These are phyloP conservation scores for Apis dorsata DNA, from an alignment of 1,140 invertebrate species.

Conservation along the genomic window DNA sequence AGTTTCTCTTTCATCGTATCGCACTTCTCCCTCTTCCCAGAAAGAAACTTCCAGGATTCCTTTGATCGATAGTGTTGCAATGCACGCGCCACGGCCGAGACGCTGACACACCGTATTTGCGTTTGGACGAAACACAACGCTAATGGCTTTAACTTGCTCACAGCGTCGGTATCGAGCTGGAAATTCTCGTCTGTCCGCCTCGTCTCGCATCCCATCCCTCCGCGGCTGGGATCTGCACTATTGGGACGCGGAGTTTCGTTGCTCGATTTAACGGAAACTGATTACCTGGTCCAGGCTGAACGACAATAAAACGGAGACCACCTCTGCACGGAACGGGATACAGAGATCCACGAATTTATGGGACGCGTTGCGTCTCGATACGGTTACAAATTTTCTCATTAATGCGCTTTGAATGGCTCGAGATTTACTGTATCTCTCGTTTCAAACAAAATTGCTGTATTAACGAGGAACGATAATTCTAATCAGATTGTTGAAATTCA, in stretches of 20 bases:
- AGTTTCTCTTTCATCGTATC: background rate
- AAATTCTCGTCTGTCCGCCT: conserved; percentile 25
- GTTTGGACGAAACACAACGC: conserved; percentile 17
- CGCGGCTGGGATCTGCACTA: background rate
- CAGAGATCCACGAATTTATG: conserved; percentile 21
- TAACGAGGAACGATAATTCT: background rate
- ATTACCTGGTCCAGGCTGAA: conserved; percentile 4
- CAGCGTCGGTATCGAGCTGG: background rate
- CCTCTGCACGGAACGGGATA: background rate
- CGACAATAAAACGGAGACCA: conserved; percentile 27
- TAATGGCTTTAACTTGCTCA: conserved; percentile 42
- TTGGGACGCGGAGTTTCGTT: conserved; percentile 9
- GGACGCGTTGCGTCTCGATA: conserved; percentile 5
- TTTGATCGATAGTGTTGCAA: background rate
- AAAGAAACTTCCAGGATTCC: background rate
- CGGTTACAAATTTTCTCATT: conserved; percentile 21
- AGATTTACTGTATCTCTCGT: no score
- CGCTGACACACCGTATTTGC: conserved; percentile 14
- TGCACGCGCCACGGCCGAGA: background rate
- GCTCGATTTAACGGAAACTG: conserved; percentile 37
- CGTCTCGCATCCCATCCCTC: background rate
- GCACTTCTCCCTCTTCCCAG: background rate
- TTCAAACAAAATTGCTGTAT: background rate
- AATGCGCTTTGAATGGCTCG: background rate
- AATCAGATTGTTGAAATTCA: no score